These are phyloP conservation scores for Pristis pectinata DNA, from an alignment of 2,797 vertebrate species.

Conservation along the genomic window DNA sequence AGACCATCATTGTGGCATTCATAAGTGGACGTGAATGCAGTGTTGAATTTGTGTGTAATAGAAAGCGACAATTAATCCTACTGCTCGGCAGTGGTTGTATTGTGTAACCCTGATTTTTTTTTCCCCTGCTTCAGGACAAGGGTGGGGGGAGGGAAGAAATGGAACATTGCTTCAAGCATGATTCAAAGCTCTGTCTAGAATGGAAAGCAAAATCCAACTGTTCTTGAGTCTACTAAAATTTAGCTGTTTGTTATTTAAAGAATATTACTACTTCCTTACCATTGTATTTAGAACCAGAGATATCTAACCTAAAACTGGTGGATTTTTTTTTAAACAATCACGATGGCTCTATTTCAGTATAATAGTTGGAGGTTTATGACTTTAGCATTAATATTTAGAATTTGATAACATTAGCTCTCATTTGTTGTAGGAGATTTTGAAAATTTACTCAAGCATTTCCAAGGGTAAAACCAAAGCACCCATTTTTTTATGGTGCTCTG, in stretches of 20 bases:
- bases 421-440: neutral
- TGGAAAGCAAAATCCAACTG: slow-evolving; percentile 1
- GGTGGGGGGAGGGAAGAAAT: neutral
- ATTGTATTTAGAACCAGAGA: slow-evolving; percentile 22
- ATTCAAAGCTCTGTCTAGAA: neutral
- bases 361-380: neutral
- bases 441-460: too few relatives aligned
- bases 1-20: slow-evolving; percentile 50
- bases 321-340: neutral
- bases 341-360: neutral
- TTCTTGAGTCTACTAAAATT: slow-evolving; percentile 12
- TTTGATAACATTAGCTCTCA: neutral
- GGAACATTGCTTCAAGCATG: neutral
- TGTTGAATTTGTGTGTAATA: slow-evolving; percentile 19
- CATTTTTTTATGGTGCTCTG: neutral
- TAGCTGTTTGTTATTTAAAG: slow-evolving; percentile 7
- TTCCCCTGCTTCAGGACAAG: neutral
- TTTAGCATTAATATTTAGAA: slow-evolving; percentile 17
- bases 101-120: neutral
- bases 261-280: neutral
- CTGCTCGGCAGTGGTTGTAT: slow-evolving; percentile 10
- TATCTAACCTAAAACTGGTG: neutral
- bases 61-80: slow-evolving; percentile 22
- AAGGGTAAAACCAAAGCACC: neutral
- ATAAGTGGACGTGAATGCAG: slow-evolving; percentile 46